Evolutionary conservation across 2,113 vertebrate species (phyloP).

Genomic region (Balaenoptera acutorostrata): DNA sequence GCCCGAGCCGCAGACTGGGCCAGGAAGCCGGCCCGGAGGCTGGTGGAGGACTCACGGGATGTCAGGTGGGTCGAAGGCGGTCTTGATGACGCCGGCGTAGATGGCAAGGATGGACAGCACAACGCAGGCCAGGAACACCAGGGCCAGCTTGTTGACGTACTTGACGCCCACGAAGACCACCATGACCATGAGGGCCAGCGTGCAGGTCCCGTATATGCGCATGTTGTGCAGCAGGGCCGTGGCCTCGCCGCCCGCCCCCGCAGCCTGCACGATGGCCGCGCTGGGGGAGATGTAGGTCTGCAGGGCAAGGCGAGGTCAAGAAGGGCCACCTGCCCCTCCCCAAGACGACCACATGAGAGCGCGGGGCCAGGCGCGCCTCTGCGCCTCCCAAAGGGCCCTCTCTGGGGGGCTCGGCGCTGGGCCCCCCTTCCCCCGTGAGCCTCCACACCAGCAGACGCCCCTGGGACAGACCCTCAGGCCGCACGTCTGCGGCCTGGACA

Average conservation of each 20-base stretch:
- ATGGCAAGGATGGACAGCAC: slow-evolving; percentile 95
- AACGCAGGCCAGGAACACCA: slow-evolving; percentile 95
- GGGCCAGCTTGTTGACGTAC: slow-evolving; percentile 95
- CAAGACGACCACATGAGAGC: fast-evolving
- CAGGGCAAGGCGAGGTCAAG: not conserved
- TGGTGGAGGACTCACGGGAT: slow-evolving; percentile 86
- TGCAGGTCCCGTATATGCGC: slow-evolving; percentile 93
- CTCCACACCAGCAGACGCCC: fast-evolving
- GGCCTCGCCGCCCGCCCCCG: slow-evolving; percentile 74
- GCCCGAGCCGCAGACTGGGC: not conserved
- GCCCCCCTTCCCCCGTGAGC: not conserved
- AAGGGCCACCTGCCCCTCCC: not conserved
- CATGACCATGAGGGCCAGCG: slow-evolving; percentile 88
- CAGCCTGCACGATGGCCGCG: slow-evolving; percentile 88
- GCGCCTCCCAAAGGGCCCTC: not conserved
- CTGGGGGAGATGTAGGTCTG: slow-evolving; percentile 94
- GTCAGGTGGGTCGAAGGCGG: slow-evolving; percentile 90
- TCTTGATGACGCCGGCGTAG: slow-evolving; percentile 96
- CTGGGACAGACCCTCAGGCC: fast-evolving
- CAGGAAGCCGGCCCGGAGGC: no score
- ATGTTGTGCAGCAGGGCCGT: slow-evolving; percentile 92
- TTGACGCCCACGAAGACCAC: slow-evolving; percentile 97
- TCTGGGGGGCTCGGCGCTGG: not conserved
- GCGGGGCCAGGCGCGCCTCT: no score
- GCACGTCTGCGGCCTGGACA: no score